phyloP scores from a whole-genome alignment of 2,888 invertebrate species.

The Drosophila pseudotalamancana region DNA sequence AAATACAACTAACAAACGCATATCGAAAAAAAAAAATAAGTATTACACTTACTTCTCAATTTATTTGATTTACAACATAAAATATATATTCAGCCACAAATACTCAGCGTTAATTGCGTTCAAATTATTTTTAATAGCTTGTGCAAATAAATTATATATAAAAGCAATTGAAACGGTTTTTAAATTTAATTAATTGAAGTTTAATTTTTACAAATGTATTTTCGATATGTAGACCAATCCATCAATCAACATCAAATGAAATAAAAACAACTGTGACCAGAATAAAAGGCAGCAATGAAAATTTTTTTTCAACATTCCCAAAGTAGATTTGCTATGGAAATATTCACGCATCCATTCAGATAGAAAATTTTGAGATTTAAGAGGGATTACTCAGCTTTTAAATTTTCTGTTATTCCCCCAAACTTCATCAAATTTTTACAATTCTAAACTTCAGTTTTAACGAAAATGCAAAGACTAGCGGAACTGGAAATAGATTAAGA shows the following conservation, averaged over 20 bases:
- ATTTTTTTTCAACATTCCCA: constrained; percentile 19
- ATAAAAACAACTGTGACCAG: constrained; percentile 43
- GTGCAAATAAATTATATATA: not conserved
- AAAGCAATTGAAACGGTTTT: not conserved
- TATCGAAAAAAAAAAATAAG: not conserved
- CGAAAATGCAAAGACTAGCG: constrained; percentile 8
- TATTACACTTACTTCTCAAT: no score
- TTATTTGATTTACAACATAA: no score
- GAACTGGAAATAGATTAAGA: constrained; percentile 9
- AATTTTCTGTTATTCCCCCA: not conserved
- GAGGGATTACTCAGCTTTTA: not conserved
- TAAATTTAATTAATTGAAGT: constrained; percentile 17
- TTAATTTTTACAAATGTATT: constrained; percentile 9
- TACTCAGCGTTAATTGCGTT: not conserved
- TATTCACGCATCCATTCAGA: not conserved
- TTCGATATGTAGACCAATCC: constrained; percentile 12
- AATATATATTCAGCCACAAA: no score
- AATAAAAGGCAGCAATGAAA: constrained; percentile 9
- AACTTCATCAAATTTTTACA: not conserved
- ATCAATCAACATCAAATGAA: constrained; percentile 49
- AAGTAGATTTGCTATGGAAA: constrained; percentile 16
- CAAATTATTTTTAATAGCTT: not conserved
- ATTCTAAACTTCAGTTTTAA: no score
- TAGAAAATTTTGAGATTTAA: constrained; percentile 1
- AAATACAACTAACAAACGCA: no score